Evolutionary conservation across 2,113 vertebrate genomes (phyloP), one percentile per base, ranked within the genome.

Genomic region (Zootoca vivipara): DNA sequence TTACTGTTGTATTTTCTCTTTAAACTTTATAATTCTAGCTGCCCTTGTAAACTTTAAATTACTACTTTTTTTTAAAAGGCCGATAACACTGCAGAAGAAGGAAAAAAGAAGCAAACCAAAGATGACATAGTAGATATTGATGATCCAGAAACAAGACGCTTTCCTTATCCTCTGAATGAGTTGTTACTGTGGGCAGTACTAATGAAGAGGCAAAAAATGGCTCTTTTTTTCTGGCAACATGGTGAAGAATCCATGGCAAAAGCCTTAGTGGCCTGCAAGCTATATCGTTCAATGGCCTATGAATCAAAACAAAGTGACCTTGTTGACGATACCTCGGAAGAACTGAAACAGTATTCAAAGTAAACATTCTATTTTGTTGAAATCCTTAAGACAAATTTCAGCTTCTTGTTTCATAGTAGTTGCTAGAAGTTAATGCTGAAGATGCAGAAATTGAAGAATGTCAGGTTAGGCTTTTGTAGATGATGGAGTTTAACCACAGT

Each of bases 231-330:
- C 95, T 99, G 99, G 99, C 98, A 99, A 94, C 99, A 99, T 2
- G 99, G 99, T 0, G 99, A 99, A 94, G 99, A 99, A 95, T 99
- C 98, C 94, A 99, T 99, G 98, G 99, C 99, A 1, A 99, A 99
- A 95, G 99, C 99, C 0, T 95, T 99, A 92, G 99, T 99, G 92
- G 99, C 99, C 85, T 99, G 98, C 94, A 99, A 99, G 90, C 98
- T 99, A 7, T 99, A 98, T 93, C 97, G 99, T 22, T 99, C 99
- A 1, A 99, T 99, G 98, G 97, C 98, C 1, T 98, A 98, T 38
- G 99, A 99, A 96, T 98, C 99, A 82, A 99, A 99, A 92, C 99
- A 99, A 95, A 99, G 99, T 90, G 99, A 99, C 83, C 97, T 99
- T 82, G 98, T 99, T 82, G 99, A 99, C 88, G 99, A 99, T 91